Percentiles rank a stretch among this genome's conserved stretches.
These are phyloP conservation scores for Stenoptilia bipunctidactyla DNA, from an alignment of 2,888 invertebrate species.

Conservation along the genomic window DNA sequence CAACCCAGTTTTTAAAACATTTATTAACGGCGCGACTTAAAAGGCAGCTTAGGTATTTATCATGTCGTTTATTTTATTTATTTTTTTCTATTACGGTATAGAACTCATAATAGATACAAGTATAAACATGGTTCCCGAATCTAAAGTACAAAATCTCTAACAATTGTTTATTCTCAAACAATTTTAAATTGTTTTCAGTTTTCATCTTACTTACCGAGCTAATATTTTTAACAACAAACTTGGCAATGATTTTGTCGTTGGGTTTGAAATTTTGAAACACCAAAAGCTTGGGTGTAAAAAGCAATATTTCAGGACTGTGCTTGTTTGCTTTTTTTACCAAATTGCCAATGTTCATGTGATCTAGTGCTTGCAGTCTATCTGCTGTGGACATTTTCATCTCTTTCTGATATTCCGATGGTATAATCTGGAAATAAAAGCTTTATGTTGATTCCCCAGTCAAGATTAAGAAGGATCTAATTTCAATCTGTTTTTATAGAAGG, in stretches of 20 bases:
- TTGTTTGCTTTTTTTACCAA: constrained; percentile 26
- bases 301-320: constrained; percentile 29
- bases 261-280: constrained; percentile 73
- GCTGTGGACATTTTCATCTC: constrained; percentile 46
- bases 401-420: constrained; percentile 46
- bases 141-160: too few species aligned
- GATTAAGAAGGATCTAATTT: neutral
- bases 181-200: too few species aligned
- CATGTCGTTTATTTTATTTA: too few species aligned
- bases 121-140: too few species aligned
- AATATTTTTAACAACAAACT: constrained; percentile 68
- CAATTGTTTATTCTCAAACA: too few species aligned
- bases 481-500: neutral
- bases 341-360: constrained; percentile 39
- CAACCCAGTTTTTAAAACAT: too few species aligned
- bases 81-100: too few species aligned
- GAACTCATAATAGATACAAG: too few species aligned
- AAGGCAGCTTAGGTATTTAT: too few species aligned
- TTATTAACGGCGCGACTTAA: too few species aligned
- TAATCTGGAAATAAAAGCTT: constrained; percentile 28
- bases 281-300: constrained; percentile 62
- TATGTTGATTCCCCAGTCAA: neutral
- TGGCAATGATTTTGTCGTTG: constrained; percentile 57
- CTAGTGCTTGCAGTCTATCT: constrained; percentile 39
- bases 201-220: constrained; percentile 56